These are phyloP conservation scores for Bergia puertoricense DNA, from an alignment of 92 coral and sea anemone genomes.

Conservation along the genomic window DNA sequence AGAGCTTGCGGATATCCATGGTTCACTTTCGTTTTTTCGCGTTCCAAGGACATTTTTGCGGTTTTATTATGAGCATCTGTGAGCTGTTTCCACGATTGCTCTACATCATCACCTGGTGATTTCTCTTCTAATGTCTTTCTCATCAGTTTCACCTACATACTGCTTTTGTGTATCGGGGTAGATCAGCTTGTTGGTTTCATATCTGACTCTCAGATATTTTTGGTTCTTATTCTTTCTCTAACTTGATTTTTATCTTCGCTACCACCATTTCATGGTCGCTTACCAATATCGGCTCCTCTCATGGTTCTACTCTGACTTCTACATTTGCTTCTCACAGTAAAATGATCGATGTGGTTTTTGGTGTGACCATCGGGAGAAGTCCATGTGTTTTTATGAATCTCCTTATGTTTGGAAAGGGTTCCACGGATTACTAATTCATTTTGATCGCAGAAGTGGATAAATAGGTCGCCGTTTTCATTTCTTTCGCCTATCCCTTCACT, in stretches of 20 bases:
- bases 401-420: no score
- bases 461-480: no score
- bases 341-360: background rate
- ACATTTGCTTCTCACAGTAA: background rate
- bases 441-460: no score
- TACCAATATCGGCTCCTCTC: background rate
- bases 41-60: background rate
- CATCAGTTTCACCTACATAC: background rate
- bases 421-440: no score
- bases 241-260: background rate
- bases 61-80: background rate
- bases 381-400: background rate
- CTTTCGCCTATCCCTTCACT: no score
- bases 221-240: background rate
- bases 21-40: background rate
- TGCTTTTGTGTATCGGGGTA: background rate
- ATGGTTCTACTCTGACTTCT: no score
- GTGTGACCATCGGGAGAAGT: background rate
- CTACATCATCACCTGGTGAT: background rate
- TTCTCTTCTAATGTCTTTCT: background rate
- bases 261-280: background rate
- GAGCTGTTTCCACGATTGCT: background rate
- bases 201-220: background rate
- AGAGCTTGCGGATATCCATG: background rate
- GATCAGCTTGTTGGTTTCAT: background rate